Base-by-base conservation (phyloP, 2,797 vertebrate genomes). In the Thamnophis elegans region DNA sequence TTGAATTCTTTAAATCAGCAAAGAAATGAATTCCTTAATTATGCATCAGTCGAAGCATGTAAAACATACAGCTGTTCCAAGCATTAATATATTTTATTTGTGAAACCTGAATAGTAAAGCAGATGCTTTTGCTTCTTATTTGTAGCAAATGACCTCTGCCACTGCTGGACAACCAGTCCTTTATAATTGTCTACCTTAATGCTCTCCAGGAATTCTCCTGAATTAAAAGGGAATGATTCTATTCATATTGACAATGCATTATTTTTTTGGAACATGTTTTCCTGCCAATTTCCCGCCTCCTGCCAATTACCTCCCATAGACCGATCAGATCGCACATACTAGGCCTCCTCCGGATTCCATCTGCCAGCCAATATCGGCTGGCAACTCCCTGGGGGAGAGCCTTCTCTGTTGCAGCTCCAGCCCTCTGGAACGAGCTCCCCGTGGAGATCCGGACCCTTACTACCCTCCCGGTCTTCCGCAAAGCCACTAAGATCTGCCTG, bases 201-300 rank as follows among this genome's bases (percentile, higher is more conserved):
- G 62, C 60, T 90, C 28, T 90, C 88, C 54, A 54, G 82, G 89
- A 51, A 54, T 94, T 93, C 89, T 91, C 91, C 87, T 78, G 91
- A 92, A 93, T 93, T 93, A 93, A 92, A 85, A 62, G 94, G 85
- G 56, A 59, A 91, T 92, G 91, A 94, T 94, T 93, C 95, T 0
- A 62, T 73, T 78, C 42, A 95, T 94, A 93, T 73, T 94, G 95
- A 89, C 92, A 96, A 94, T 95, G 95, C 95, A 92, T 92, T 88
- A 89, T 95, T 95, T 95, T 93, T 94, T 53, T 92, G 96, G 95
- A 87, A 88, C 36, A 94, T 92, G 59, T 65, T 92, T n/a, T n/a
- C n/a, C n/a, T n/a, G n/a, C n/a, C n/a, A n/a, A n/a, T n/a, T n/a
- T n/a, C n/a, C n/a, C n/a, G n/a, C n/a, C n/a, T n/a, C n/a, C n/a